A percentile compares a stretch with the other conserved stretches of the same genome.
Evolutionary conservation across 2,113 vertebrate genomes (phyloP).

Genomic region (Paralichthys olivaceus): DNA sequence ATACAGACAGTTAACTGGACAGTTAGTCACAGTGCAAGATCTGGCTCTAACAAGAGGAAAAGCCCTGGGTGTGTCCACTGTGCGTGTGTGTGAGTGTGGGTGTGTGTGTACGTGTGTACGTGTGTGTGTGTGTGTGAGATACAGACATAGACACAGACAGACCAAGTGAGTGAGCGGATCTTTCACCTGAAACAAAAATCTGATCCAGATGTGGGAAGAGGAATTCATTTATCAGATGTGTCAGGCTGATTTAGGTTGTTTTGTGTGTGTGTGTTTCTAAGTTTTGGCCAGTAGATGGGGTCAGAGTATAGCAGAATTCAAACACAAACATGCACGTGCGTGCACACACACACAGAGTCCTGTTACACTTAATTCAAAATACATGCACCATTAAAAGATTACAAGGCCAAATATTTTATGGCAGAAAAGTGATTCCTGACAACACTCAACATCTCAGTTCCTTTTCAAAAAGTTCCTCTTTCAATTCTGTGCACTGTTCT

Average conservation of each 20-base stretch:
- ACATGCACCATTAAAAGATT: not conserved
- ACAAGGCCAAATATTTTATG: constrained; percentile 1
- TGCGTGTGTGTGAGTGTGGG: not conserved
- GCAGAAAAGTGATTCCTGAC: not conserved
- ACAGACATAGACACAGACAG: not conserved
- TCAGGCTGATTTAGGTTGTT: constrained; percentile 7
- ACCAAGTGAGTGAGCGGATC: constrained; percentile 10
- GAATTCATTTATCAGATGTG: constrained; percentile 44
- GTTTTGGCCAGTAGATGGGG: constrained; percentile 69
- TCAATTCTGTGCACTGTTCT: constrained; percentile 35
- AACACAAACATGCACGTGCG: not conserved
- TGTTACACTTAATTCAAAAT: constrained; percentile 31
- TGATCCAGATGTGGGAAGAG: constrained; percentile 49
- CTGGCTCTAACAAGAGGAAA: not conserved
- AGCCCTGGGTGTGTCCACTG: not conserved
- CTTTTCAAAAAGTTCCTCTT: constrained; percentile 29
- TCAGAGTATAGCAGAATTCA: constrained; percentile 36
- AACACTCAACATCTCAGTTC: constrained; percentile 43
- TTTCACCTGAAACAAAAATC: constrained; percentile 31
- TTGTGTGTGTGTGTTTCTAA: constrained; percentile 7
- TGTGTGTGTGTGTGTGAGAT: constrained; percentile 17
- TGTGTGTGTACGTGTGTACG: constrained; percentile 16
- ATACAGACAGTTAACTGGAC: not conserved
- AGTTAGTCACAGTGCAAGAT: not conserved
- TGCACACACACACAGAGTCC: constrained; percentile 5